These are phyloP conservation scores for Scrobipalpa costella DNA, from an alignment of 2,888 invertebrate genomes.

Conservation along the genomic window DNA sequence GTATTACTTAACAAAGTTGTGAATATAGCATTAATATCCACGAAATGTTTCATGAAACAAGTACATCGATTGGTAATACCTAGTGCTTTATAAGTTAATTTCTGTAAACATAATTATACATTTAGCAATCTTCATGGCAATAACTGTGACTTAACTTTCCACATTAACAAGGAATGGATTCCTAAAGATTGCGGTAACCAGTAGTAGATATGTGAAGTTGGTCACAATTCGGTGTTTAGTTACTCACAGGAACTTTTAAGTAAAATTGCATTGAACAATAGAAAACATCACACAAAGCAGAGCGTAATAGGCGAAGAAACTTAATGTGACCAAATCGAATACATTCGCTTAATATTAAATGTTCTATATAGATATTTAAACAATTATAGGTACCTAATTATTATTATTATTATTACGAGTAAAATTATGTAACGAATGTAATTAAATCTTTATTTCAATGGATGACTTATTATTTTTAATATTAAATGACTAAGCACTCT, in stretches of 20 bases:
- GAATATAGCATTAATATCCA: conserved; percentile 10
- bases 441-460: conserved; percentile 80
- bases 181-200: conserved; percentile 32
- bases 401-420: conserved; percentile 76
- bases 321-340: conserved; percentile 78
- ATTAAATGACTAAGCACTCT: conserved; percentile 7
- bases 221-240: conserved; percentile 33
- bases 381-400: conserved; percentile 71
- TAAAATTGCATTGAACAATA: background rate
- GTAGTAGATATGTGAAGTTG: conserved; percentile 26
- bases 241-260: background rate
- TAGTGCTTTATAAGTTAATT: conserved; percentile 46
- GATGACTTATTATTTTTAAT: conserved; percentile 56
- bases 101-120: conserved; percentile 38
- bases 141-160: conserved; percentile 40
- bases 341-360: conserved; percentile 80
- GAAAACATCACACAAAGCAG: background rate
- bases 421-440: conserved; percentile 80
- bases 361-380: conserved; percentile 80
- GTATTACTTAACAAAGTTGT: background rate
- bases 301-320: conserved; percentile 26
- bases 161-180: conserved; percentile 32
- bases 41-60: conserved; percentile 12
- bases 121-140: conserved; percentile 41
- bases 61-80: conserved; percentile 46